These are phyloP conservation scores for Pocota personata DNA, from an alignment of 2,888 invertebrate species.

Conservation along the genomic window DNA sequence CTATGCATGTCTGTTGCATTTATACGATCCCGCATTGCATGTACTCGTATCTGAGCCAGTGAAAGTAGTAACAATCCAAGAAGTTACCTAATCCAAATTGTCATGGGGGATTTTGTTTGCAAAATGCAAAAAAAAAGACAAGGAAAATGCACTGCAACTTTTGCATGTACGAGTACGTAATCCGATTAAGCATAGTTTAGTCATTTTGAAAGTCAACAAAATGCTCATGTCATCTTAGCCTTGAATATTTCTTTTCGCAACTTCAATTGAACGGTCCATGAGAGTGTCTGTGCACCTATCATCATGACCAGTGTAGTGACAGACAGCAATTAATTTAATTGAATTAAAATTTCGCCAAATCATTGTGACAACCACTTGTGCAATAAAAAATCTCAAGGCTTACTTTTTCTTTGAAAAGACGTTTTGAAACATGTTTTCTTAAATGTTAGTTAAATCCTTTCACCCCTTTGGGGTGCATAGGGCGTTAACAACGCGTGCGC, in stretches of 20 bases:
- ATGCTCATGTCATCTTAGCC: not conserved
- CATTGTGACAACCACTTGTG: too few relatives aligned
- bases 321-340: not conserved
- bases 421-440: too few relatives aligned
- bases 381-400: not conserved
- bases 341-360: not conserved
- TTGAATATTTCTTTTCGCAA: not conserved
- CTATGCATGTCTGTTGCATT: conserved; percentile 40
- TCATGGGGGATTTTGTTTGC: conserved; percentile 53
- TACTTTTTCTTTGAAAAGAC: not conserved
- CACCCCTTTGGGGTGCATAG: too few relatives aligned
- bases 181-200: not conserved
- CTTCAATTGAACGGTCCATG: not conserved
- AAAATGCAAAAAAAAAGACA: conserved; percentile 40
- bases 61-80: conserved; percentile 64
- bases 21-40: conserved; percentile 16
- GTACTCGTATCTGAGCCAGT: conserved; percentile 44
- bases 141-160: not conserved
- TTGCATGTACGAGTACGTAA: not conserved
- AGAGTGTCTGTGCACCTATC: not conserved
- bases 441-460: too few relatives aligned
- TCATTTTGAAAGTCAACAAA: conserved; percentile 42
- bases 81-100: conserved; percentile 70
- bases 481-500: too few relatives aligned
- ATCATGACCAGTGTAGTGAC: not conserved